These are phyloP conservation scores for Strigops habroptila DNA, from an alignment of 2,113 vertebrate genomes.

Conservation along the genomic window DNA sequence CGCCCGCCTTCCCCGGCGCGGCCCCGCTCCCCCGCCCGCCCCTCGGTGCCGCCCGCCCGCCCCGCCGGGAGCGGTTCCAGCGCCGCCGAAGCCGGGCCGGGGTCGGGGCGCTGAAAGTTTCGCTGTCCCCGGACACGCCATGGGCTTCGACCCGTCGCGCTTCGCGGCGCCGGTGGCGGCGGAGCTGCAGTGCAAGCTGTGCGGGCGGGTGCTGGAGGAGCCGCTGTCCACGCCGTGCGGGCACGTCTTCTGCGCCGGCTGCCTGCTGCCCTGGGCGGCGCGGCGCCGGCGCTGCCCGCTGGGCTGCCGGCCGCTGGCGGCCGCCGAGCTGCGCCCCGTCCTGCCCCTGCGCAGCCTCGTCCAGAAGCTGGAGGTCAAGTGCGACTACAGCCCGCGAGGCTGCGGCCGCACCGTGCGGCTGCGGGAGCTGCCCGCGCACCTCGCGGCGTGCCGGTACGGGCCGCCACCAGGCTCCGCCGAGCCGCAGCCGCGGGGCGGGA, in stretches of 20 bases:
- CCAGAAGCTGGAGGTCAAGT: constrained; percentile 55
- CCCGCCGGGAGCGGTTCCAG: background rate
- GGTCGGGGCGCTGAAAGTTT: background rate
- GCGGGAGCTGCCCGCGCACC: constrained; percentile 52
- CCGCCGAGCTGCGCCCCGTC: constrained; percentile 54
- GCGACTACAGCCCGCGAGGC: constrained; percentile 42
- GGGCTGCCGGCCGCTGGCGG: constrained; percentile 50
- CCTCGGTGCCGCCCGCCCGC: background rate
- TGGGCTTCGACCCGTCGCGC: constrained; percentile 69
- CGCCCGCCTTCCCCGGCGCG: background rate
- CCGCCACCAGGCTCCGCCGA: background rate
- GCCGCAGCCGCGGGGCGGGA: background rate
- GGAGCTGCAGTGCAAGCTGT: constrained; percentile 60
- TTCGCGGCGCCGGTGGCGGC: constrained; percentile 50
- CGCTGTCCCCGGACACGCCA: background rate
- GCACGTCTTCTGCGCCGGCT: constrained; percentile 70
- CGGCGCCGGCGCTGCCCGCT: constrained; percentile 62
- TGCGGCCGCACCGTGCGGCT: constrained; percentile 31
- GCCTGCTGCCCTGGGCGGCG: constrained; percentile 70
- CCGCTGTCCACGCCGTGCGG: constrained; percentile 70
- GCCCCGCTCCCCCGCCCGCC: background rate
- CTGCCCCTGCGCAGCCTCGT: constrained; percentile 61
- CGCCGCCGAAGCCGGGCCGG: background rate
- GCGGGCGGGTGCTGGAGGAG: constrained; percentile 66
- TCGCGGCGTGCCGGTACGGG: constrained; percentile 53